A percentile compares a stretch with the other conserved stretches of the same genome.
phyloP scores from a whole-genome alignment of 2,113 vertebrate genomes.

The Sigmodon hispidus region DNA sequence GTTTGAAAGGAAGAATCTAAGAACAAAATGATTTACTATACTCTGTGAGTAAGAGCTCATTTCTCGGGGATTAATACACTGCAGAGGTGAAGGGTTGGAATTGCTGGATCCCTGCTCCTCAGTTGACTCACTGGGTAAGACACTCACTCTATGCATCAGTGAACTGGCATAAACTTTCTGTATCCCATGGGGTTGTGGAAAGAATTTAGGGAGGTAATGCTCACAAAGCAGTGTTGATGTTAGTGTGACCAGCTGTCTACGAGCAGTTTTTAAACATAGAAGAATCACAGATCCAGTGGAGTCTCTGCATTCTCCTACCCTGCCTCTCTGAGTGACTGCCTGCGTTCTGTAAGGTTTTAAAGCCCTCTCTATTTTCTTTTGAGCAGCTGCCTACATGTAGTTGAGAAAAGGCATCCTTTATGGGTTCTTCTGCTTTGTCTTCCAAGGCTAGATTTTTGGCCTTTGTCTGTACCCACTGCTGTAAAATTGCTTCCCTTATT shows the following conservation, averaged over 20 bases:
- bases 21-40: neutral
- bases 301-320: neutral
- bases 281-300: neutral
- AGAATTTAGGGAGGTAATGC: neutral
- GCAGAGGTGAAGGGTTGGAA: neutral
- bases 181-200: neutral
- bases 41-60: neutral
- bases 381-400: neutral
- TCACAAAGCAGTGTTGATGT: neutral
- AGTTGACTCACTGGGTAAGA: neutral
- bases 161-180: neutral
- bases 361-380: neutral
- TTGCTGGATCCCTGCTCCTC: neutral
- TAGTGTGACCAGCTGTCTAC: neutral
- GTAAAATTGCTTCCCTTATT: neutral
- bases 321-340: neutral
- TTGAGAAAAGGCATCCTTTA: neutral
- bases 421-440: neutral
- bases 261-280: neutral
- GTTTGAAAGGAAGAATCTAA: conserved; percentile 33
- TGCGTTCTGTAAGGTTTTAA: neutral
- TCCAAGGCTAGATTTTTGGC: neutral
- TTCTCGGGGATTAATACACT: neutral
- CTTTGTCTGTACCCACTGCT: neutral
- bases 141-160: neutral